A percentile compares a stretch with the other conserved stretches of the same genome.
Conservation (phyloP, 1,140 invertebrate species). For the Diabrotica virgifera region DNA sequence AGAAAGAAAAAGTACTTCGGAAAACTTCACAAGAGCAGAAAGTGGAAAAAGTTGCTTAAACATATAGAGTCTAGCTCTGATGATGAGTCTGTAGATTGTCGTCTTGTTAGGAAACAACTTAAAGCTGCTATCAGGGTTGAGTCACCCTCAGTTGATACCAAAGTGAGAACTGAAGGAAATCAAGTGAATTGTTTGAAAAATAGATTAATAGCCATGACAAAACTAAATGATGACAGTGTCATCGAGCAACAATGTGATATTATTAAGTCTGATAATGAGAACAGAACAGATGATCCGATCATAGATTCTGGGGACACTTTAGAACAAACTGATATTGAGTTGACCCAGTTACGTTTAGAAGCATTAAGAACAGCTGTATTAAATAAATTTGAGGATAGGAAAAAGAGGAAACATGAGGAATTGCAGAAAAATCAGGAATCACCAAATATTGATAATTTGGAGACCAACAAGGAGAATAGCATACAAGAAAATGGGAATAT, state of each 20-base stretch:
- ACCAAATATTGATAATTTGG: slow-evolving; percentile 13
- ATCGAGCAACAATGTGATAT: slow-evolving; percentile 6
- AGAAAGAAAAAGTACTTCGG: slow-evolving; percentile 11
- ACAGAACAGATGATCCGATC: not conserved
- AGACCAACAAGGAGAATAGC: slow-evolving; percentile 37
- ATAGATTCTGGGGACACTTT: slow-evolving; percentile 22
- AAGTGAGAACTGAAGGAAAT: slow-evolving; percentile 28
- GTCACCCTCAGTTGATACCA: slow-evolving; percentile 34
- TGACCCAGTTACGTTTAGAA: slow-evolving; percentile 41
- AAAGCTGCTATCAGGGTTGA: slow-evolving; percentile 40
- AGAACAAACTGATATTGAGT: slow-evolving; percentile 35
- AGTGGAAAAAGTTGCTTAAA: not conserved
- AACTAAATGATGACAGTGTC: slow-evolving; percentile 8
- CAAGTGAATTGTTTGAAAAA: slow-evolving; percentile 33
- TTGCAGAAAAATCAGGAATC: slow-evolving; percentile 6
- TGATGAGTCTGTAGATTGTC: slow-evolving; percentile 24
- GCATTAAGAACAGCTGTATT: slow-evolving; percentile 44
- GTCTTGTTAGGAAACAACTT: slow-evolving; percentile 32
- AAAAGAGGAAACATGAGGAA: slow-evolving; percentile 33
- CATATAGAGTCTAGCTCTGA: slow-evolving; percentile 18
- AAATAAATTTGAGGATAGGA: slow-evolving; percentile 41
- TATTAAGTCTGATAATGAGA: slow-evolving; percentile 21
- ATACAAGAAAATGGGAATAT: slow-evolving; percentile 23
- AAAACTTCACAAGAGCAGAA: slow-evolving; percentile 19
- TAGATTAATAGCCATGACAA: slow-evolving; percentile 33